Conservation (phyloP, 2,113 vertebrate species). For the Illadopsis cleaveri region DNA sequence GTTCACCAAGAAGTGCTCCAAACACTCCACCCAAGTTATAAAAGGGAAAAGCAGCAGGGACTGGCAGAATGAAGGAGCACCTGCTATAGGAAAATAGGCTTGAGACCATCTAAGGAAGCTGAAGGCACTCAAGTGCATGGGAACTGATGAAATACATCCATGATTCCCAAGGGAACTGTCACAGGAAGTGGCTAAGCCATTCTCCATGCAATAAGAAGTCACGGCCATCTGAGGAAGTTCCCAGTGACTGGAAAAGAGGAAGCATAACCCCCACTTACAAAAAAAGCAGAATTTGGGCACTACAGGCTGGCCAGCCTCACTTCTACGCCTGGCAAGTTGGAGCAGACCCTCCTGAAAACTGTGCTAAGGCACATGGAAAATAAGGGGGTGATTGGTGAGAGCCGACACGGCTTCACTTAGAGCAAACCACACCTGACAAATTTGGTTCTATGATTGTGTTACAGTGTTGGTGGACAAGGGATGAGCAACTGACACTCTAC, state of each 20-base stretch:
- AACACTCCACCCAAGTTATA: background rate
- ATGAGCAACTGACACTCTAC: background rate
- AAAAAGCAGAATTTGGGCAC: background rate
- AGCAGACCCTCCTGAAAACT: background rate
- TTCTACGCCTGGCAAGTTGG: background rate
- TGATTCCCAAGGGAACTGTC: background rate
- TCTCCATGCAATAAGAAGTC: background rate
- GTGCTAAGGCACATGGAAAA: background rate
- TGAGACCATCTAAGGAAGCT: background rate
- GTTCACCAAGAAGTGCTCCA: background rate
- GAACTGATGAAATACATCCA: background rate
- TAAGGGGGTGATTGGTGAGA: background rate
- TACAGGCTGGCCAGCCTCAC: background rate
- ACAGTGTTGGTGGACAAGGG: background rate
- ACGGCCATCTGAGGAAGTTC: background rate
- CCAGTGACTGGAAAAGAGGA: background rate
- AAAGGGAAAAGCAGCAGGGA: background rate
- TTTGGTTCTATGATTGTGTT: background rate
- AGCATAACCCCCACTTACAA: background rate
- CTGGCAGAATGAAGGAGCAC: background rate
- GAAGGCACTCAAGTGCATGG: background rate
- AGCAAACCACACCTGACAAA: background rate
- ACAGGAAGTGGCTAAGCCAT: background rate
- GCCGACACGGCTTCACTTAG: background rate
- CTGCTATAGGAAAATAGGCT: background rate